Base-by-base conservation (phyloP, 53 echinoderm and acorn worm genomes). In the Actinopyga echinites region DNA sequence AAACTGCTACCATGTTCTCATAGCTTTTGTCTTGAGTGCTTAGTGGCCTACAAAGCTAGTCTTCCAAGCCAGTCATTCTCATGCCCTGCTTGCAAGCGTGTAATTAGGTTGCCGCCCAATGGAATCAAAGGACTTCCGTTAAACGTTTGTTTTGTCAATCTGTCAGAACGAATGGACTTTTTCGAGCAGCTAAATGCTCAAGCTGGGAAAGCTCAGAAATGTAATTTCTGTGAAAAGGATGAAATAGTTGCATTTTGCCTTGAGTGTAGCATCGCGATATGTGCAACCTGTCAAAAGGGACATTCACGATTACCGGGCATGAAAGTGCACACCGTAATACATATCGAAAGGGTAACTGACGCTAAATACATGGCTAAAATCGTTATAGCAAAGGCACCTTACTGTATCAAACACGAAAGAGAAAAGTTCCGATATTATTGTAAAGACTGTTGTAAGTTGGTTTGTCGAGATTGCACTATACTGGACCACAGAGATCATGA, bases 401-500 rank as follows among this genome's bases (percentile, higher is more conserved):
- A 71, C 32, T 85, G 85, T 35, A 36, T n/a, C 2, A 65, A 80
- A 21, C 79, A 86, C 38, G 52, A 52, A 23, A 79, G 80, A 23
- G 80, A 86, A 23, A 65, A 63, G 54, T 60, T 79, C 22, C 45
- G 66, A 20, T 86, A 79, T 24, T 86, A 86, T 35, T 86, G 86
- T 25, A 53, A 28, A 30, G 66, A 38, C 12, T 86, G 80, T 54
- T 3, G 68, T 5, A 54, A 37, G 65, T 57, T 79, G 49, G 67
- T 86, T 54, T 86, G 86, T 30, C 65, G 79, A 57, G 80, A 79
- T 79, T 86, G 86, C 64, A 86, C 80, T 5, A 65, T 80, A 19
- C 32, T 86, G 56, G 86, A 86, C 19, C 86, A 86, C 80, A 64
- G 80, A 22, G 57, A 80, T 15, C 86, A 86, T 80, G 69, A 86